Evolutionary conservation across 2,888 invertebrate genomes (phyloP).

Genomic region (Seira ritae): DNA sequence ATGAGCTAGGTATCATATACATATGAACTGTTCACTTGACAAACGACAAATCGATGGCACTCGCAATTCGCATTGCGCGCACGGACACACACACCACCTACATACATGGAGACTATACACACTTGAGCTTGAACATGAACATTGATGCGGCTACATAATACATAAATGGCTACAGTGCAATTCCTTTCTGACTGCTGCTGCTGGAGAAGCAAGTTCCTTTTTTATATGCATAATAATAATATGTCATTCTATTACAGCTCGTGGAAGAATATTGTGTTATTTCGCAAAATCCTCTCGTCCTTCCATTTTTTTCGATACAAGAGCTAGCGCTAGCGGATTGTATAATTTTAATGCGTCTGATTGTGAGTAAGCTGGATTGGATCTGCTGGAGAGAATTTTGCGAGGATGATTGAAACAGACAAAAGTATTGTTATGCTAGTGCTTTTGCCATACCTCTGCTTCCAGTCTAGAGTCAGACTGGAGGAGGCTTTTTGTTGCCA

Average conservation of each 20-base stretch:
- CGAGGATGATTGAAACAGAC: background rate
- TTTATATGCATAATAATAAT: background rate
- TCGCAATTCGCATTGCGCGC: background rate
- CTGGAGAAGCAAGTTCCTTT: background rate
- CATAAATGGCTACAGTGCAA: too few relatives aligned
- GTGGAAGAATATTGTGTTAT: background rate
- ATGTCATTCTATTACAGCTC: background rate
- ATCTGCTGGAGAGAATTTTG: background rate
- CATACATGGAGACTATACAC: background rate
- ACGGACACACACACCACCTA: background rate
- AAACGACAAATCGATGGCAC: constrained; percentile 6
- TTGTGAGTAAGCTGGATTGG: background rate
- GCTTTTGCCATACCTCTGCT: background rate
- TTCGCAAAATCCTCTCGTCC: background rate
- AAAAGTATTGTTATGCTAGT: background rate
- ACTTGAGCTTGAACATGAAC: too few relatives aligned
- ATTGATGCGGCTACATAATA: too few relatives aligned
- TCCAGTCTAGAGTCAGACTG: background rate
- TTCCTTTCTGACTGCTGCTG: too few relatives aligned
- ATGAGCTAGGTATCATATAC: background rate
- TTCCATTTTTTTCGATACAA: background rate
- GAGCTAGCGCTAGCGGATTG: background rate
- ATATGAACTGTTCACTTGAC: background rate
- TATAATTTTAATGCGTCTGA: background rate
- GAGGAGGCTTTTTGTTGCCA: background rate